phyloP scores from a whole-genome alignment of 2,888 invertebrate species.

The Drosophila diplacantha region DNA sequence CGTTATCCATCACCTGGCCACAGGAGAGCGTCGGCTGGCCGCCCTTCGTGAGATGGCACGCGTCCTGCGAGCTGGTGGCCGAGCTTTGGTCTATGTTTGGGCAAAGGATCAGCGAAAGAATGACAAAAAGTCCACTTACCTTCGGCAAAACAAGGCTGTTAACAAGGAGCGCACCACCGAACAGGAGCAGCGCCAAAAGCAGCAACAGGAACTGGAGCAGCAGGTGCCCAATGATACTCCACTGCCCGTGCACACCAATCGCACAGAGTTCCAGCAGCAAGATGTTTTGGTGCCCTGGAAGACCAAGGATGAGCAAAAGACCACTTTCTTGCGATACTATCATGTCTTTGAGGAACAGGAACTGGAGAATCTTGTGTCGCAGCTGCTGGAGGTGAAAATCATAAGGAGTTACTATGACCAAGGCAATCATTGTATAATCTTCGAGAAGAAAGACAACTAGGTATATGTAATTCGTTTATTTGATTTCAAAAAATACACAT shows the following conservation, averaged over 20 bases:
- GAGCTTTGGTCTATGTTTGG: slow-evolving; percentile 96
- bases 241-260: slow-evolving; percentile 90
- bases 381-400: slow-evolving; percentile 80
- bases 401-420: slow-evolving; percentile 92
- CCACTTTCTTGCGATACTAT: slow-evolving; percentile 89
- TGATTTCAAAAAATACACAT: slow-evolving; percentile 74
- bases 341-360: slow-evolving; percentile 95
- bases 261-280: slow-evolving; percentile 92
- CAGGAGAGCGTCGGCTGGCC: slow-evolving; percentile 84
- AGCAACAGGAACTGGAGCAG: slow-evolving; percentile 54
- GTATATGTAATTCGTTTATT: slow-evolving; percentile 61
- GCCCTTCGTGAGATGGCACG: slow-evolving; percentile 88
- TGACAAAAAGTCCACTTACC: slow-evolving; percentile 83
- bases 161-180: slow-evolving; percentile 77
- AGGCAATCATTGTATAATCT: slow-evolving; percentile 96
- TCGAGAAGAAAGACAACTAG: slow-evolving; percentile 77
- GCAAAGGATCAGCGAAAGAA: slow-evolving; percentile 90
- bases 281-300: slow-evolving; percentile 99
- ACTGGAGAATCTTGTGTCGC: slow-evolving; percentile 82
- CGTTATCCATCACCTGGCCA: slow-evolving; percentile 96
- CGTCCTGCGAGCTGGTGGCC: slow-evolving; percentile 85
- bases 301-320: slow-evolving; percentile 79
- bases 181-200: slow-evolving; percentile 66
- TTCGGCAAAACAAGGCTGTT: slow-evolving; percentile 81
- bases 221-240: slow-evolving; percentile 41